phyloP scores from a whole-genome alignment of 2,888 invertebrate genomes.

The Cordilura impudica region DNA sequence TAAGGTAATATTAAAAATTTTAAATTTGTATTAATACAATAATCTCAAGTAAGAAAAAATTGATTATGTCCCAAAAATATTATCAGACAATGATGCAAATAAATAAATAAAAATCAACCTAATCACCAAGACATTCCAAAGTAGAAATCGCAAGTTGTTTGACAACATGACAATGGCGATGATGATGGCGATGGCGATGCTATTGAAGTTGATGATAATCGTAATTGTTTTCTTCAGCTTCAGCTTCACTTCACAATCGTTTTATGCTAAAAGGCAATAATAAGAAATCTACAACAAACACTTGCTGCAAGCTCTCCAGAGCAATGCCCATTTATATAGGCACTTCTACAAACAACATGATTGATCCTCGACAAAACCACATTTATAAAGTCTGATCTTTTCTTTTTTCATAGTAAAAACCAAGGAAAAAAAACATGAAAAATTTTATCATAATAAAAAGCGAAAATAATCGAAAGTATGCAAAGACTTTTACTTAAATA shows the following conservation, averaged over 20 bases:
- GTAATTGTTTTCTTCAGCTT: conserved; percentile 40
- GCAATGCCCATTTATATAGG: conserved; percentile 9
- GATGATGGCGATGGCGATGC: conserved; percentile 3
- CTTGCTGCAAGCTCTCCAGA: conserved; percentile 14
- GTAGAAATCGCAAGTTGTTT: conserved; percentile 66
- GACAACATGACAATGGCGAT: conserved; percentile 40
- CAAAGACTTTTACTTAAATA: conserved; percentile 56
- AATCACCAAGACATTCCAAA: conserved; percentile 58
- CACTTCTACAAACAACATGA: conserved; percentile 15
- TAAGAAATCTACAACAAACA: conserved; percentile 3
- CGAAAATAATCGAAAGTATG: conserved; percentile 64
- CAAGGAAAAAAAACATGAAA: conserved; percentile 7
- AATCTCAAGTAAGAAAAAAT: no score
- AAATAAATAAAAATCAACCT: neutral
- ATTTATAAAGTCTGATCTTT: conserved; percentile 17
- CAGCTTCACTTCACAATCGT: conserved; percentile 6
- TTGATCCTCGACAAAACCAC: conserved; percentile 54
- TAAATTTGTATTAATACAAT: no score
- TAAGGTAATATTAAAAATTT: no score
- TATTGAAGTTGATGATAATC: conserved; percentile 20
- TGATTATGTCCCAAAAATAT: no score
- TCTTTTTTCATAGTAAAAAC: conserved; percentile 24
- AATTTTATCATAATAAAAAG: conserved; percentile 41
- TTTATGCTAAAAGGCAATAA: conserved; percentile 12
- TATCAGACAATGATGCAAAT: no score